Conservation (phyloP, 2,113 vertebrate genomes). For the Accipiter virgatus region DNA sequence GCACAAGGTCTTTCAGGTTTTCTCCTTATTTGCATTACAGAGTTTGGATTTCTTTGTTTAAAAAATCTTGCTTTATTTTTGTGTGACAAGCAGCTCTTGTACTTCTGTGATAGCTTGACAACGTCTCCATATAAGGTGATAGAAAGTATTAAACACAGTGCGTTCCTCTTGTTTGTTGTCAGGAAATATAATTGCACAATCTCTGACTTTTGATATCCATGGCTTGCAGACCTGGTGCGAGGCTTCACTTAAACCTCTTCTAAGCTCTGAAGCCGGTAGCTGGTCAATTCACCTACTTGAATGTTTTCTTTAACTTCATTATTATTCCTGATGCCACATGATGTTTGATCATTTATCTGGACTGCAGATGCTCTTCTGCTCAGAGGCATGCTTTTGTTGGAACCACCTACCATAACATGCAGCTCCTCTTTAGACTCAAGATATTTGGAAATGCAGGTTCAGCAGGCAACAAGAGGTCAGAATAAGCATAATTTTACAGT, state of each 20-base stretch:
- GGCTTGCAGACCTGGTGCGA: background rate
- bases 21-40: background rate
- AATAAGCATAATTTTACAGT: background rate
- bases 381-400: background rate
- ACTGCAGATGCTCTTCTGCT: background rate
- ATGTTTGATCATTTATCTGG: background rate
- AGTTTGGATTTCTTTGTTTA: background rate
- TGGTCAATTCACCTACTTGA: background rate
- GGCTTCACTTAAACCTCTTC: background rate
- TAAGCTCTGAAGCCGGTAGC: background rate
- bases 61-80: background rate
- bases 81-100: background rate
- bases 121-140: background rate
- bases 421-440: background rate
- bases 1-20: background rate
- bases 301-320: background rate
- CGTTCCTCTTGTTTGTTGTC: background rate
- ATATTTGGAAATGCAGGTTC: background rate
- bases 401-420: background rate
- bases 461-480: background rate
- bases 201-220: background rate
- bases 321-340: background rate
- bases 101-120: background rate
- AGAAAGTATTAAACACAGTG: background rate
- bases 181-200: background rate